Evolutionary conservation across 1,140 invertebrate species (phyloP).

Genomic region (Campoletis sonorensis): DNA sequence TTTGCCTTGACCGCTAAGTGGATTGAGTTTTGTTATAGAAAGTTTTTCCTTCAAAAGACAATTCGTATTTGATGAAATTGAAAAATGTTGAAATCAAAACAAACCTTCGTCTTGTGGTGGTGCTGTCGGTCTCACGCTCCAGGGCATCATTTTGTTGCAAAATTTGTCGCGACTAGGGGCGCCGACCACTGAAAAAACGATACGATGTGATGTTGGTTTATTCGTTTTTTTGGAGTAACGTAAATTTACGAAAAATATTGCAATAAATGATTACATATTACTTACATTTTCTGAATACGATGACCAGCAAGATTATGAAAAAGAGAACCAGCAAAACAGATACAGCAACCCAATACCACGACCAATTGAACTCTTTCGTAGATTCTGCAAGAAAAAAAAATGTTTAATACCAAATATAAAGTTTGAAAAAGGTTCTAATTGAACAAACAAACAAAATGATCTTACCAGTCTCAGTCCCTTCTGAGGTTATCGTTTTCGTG

Average conservation of each 20-base stretch:
- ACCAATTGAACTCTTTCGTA: background rate
- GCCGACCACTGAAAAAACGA: conserved; percentile 15
- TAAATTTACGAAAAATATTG: background rate
- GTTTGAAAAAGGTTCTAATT: too few species aligned
- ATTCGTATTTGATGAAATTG: background rate
- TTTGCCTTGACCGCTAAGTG: too few species aligned
- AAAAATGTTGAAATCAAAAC: background rate
- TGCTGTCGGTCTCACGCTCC: conserved; percentile 47
- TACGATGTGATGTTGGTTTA: background rate
- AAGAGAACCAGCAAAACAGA: background rate
- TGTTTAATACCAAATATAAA: background rate
- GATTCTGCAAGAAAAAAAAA: background rate
- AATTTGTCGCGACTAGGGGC: conserved; percentile 17
- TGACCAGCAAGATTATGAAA: background rate
- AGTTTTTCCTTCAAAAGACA: background rate
- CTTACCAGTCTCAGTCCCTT: conserved; percentile 23
- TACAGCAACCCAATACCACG: background rate
- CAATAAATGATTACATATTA: background rate
- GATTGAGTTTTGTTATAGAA: too few species aligned
- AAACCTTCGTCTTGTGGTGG: conserved; percentile 47
- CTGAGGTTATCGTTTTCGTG: background rate
- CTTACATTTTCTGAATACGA: conserved; percentile 45
- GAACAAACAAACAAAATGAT: too few species aligned
- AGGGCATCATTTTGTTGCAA: conserved; percentile 26
- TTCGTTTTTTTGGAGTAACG: background rate